Conservation (phyloP, 2,113 vertebrate species). For the Eira barbara region DNA sequence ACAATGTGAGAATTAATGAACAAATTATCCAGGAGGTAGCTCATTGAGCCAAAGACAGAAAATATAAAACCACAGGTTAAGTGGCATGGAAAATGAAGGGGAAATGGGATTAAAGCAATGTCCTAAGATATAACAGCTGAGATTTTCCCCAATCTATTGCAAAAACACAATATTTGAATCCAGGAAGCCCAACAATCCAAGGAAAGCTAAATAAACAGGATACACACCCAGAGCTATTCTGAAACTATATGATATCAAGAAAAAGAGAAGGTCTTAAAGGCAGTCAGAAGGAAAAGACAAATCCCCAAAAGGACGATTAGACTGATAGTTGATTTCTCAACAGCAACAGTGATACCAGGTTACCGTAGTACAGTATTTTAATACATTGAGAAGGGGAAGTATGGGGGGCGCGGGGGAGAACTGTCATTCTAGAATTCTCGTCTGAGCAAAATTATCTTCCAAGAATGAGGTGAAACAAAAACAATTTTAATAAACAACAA, state of each 20-base stretch:
- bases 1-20: neutral
- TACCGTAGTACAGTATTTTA: neutral
- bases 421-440: neutral
- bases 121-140: neutral
- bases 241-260: neutral
- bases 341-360: neutral
- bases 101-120: neutral
- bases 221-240: neutral
- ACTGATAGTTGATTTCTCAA: neutral
- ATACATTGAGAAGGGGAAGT: neutral
- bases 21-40: neutral
- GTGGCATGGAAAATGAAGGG: neutral
- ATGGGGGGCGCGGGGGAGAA: neutral
- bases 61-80: neutral
- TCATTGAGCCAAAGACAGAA: neutral
- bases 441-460: constrained; percentile 18
- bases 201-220: neutral
- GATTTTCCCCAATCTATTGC: neutral
- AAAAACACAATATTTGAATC: neutral
- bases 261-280: neutral
- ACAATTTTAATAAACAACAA: neutral
- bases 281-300: neutral
- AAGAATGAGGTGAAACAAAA: neutral
- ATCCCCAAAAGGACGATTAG: neutral
- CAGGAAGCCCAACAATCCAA: neutral